Base-by-base conservation (phyloP, 2,888 invertebrate genomes). In the Ichneumon xanthorius region DNA sequence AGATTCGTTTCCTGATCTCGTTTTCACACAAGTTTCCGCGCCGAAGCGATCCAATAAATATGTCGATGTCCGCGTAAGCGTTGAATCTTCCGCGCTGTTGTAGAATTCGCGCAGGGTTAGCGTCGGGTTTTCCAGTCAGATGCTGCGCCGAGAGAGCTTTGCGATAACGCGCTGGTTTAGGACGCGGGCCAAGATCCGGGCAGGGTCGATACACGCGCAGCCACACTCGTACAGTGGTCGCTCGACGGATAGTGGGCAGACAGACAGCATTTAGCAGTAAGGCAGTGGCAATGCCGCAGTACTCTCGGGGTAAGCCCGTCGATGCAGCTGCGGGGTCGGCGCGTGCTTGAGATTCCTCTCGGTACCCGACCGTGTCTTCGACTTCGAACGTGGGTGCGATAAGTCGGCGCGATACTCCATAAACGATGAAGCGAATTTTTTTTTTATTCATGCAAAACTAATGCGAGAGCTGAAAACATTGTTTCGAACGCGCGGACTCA, bases 141-240 rank as follows among this genome's bases (percentile, higher is more conserved):
- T 53, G 72, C 14, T 7, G 55, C 72, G 45, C 53, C 30, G 19
- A n/a, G 19, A 22, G n/a, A 67, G 55, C 55, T 75, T 71, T 53
- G 14, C 68, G 81, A 79, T 75, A 67, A 76, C 55, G 68, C 45
- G 65, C 55, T 26, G 78, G 67, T 50, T 85, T 82, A 82, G 82
- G 82, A 85, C 79, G 71, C 55, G 22, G n/a, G 82, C 85, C 79
- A 82, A 85, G 71, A 85, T 76, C 40, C 55, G 40, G 48, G 22
- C 48, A 55, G 68, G 80, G 73, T 78, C 84, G 81, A 85, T 85
- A 82, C 63, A 70, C 48, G 65, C 77, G 67, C 80, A 33, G 45
- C 45, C 53, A 77, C 53, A 80, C 76, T 73, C 61, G 26, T 40
- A 70, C 40, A 68, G 53, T 22, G 61, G 50, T 75, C 50, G 72